Base-by-base conservation (phyloP, 2,113 vertebrate species). In the Aspiorhynchus laticeps region DNA sequence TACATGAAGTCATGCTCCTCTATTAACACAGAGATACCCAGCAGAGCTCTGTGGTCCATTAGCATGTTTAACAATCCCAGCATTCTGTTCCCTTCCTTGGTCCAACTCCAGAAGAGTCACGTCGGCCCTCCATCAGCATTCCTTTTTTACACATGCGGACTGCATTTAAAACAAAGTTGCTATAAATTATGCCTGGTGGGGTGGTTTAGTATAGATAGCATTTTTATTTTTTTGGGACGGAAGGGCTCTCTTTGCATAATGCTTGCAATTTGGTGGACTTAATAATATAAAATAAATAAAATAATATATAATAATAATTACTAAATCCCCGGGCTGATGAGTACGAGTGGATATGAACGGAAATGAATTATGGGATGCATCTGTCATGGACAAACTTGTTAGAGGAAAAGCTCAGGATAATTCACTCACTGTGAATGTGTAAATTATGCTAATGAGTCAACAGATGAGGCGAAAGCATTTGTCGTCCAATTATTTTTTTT, bases 381-480 rank as follows among this genome's bases (percentile, higher is more conserved):
- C 88, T 91, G 88, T 90, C 84, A 86, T 84, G 46, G 71, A 12
- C 19, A 76, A 74, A 73, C 61, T 85, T 82, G 80, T 81, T 85
- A 31, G 83, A 87, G 41, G 56, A 65, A 79, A 81, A 87, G 80
- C 80, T 80, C 65, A 9, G 84, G 82, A 79, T 74, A 73, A 82
- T 71, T 85, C 87, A 81, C 80, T 86, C 31, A 53, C n/a, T 79
- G 73, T 87, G 83, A 87, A 87, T 69, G 78, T 91, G 90, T 89
- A 86, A 88, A 87, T 89, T 80, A 87, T 88, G 86, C 71, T 86
- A 85, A 90, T 91, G 67, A 83, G 61, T 81, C 75, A 86, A 86
- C 87, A 88, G 87, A 86, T 86, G 87, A 90, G 75, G 61, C 48
- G 38, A 87, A 87, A 85, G 80, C 67, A 74, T 80, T 78, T 46